Evolutionary conservation across 2,113 vertebrate species (phyloP).

Genomic region (Peromyscus leucopus): DNA sequence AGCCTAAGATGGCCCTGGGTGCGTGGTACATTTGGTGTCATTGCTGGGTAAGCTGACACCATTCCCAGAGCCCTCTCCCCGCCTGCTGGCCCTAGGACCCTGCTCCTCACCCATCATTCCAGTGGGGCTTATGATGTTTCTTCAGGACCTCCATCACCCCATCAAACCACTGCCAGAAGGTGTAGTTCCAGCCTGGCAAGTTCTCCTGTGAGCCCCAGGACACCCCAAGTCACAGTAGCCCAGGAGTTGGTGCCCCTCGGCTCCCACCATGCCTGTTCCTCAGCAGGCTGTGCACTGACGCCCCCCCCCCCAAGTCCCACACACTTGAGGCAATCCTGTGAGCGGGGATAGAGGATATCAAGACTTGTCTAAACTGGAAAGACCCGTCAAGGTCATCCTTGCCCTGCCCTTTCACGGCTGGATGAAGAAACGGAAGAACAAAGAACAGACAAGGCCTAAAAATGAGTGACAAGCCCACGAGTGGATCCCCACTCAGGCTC

Average conservation of each 20-base stretch:
- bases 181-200: slow-evolving; percentile 96
- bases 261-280: neutral
- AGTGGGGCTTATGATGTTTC: slow-evolving; percentile 97
- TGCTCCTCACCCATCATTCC: slow-evolving; percentile 95
- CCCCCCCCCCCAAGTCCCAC: neutral
- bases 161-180: slow-evolving; percentile 99
- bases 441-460: neutral
- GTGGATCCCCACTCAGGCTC: rapidly evolving
- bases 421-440: neutral
- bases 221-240: neutral
- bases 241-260: neutral
- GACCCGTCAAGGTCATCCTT: neutral
- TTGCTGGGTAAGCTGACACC: neutral
- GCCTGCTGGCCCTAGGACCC: rapidly evolving
- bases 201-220: slow-evolving; percentile 91
- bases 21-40: slow-evolving; percentile 22
- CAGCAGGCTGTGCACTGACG: no score
- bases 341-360: neutral
- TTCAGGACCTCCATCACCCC: slow-evolving; percentile 99
- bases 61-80: neutral
- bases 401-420: neutral
- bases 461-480: neutral
- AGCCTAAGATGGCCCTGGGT: slow-evolving; percentile 96
- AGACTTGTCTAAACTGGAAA: neutral
- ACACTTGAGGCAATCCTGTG: neutral